Evolutionary conservation across 64 coral and sea anemone genomes (phyloP), one percentile per base, ranked within the genome.

Genomic region (Orbicella faveolata): DNA sequence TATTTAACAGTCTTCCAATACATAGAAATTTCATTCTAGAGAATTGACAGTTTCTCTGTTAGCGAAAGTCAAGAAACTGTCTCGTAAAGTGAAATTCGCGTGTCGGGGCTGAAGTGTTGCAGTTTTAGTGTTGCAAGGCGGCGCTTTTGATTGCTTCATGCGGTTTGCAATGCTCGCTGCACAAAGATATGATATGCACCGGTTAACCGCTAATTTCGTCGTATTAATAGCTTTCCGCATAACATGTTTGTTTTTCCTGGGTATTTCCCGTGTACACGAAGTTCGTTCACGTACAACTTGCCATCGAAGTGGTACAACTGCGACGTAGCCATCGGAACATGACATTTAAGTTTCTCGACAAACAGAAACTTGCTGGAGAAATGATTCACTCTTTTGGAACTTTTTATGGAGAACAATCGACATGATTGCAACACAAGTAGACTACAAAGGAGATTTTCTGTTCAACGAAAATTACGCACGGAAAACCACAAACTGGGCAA

Each of bases 211-310:
- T 66, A n/a, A 83, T 67, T 44, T 79, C 77, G 67, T 67, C 80
- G 35, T 57, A 83, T 68, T 83, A 67, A 83, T 67, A 67, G 36
- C 34, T 68, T 67, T 83, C 80, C 82, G 82, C 65, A n/a, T 21
- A 83, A 69, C 21, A 69, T 66, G 81, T 84, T 64, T 82, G 61
- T 82, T 82, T 30, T 82, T 64, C 61, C 79, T 80, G 80, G 0
- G 57, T 35, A 33, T 41, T 85, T 83, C 82, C 65, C 15, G 82
- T 16, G n/a, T 66, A 52, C 37, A 72, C 35, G 12, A 9, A 67
- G 18, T 84, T 41, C 39, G 41, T 84, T 68, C 63, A 84, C 63
- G 26, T 83, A 62, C 17, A 59, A 70, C n/a, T 70, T 25, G 10
- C 21, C 30, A 11, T 11, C 25, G 64, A 67, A 70, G 21, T 25